Evolutionary conservation across 2,888 invertebrate species (phyloP).

Genomic region (Micropterix aruncella): DNA sequence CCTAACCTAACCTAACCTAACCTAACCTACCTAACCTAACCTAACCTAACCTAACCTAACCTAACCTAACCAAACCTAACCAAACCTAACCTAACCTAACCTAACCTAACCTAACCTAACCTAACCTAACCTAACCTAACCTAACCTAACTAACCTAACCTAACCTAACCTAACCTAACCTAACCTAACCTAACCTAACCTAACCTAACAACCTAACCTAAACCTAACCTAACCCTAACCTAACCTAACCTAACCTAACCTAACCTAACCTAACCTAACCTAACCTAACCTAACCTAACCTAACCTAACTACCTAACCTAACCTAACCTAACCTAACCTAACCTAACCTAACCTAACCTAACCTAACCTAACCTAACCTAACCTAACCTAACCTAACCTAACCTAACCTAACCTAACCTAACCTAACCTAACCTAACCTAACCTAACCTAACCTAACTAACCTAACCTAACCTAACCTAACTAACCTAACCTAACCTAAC

Average conservation of each 20-base stretch:
- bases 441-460: constrained; percentile 5
- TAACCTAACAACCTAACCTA: constrained; percentile 7
- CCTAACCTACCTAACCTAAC: constrained; percentile 13
- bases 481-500: background rate
- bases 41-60: constrained; percentile 11
- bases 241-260: constrained; percentile 14
- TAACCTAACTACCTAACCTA: constrained; percentile 14
- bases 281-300: constrained; percentile 14
- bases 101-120: constrained; percentile 10
- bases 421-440: constrained; percentile 5
- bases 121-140: constrained; percentile 12
- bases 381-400: constrained; percentile 5
- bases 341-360: constrained; percentile 3
- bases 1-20: constrained; percentile 12
- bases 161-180: constrained; percentile 9
- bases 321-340: constrained; percentile 5
- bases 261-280: constrained; percentile 13
- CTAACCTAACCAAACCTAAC: constrained; percentile 6
- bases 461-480: constrained; percentile 5
- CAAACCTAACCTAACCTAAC: constrained; percentile 9
- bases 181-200: constrained; percentile 9
- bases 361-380: constrained; percentile 4
- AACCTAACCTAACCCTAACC: constrained; percentile 11
- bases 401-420: constrained; percentile 5
- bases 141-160: constrained; percentile 13